Evolutionary conservation across 2,113 vertebrate genomes (phyloP), one percentile per base, ranked within the genome.

Genomic region (Athene cunicularia): DNA sequence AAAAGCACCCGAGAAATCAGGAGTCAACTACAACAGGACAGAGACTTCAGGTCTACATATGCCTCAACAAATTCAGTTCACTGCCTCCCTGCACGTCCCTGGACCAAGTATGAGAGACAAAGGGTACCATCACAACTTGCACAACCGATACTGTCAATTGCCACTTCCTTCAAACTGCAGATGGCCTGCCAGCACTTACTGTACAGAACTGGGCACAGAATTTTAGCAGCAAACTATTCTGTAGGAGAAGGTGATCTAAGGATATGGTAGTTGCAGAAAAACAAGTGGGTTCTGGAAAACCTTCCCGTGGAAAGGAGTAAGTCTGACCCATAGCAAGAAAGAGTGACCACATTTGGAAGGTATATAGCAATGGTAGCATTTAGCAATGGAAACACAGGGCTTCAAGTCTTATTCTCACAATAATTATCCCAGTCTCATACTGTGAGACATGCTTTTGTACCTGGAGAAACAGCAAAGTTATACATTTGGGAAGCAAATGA

Each of bases 281-380:
- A 43, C 14, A 80, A 6, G 35, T 32, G 28, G 13, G 45, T 50
- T 80, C n/a, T 86, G 10, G 71, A 16, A 33, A 49, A 68, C 39
- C 24, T 72, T 75, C 33, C 30, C 14, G 14, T 27, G 53, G 39
- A 88, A 62, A 85, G 90, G 58, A 70, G 3, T 13, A 71, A 67
- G 30, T 47, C n/a, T 74, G 77, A 85, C 66, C 85, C 49, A 68
- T 2, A 85, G 89, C 47, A 37, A 91, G 70, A 91, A 82, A 2
- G n/a, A 83, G 27, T 11, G 43, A 49, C 17, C 15, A 56, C 2
- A 1, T 17, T 23, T 70, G 45, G 9, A 66, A 93, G 35, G 71
- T 0, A 67, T 47, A 47, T 0, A 43, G 16, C 24, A 75, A 72
- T 3, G 12, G n/a, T 4, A 75, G 64, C 59, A 53, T 33, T 66